Conservation (phyloP, 2,113 vertebrate genomes). For the Grallaria varia region DNA sequence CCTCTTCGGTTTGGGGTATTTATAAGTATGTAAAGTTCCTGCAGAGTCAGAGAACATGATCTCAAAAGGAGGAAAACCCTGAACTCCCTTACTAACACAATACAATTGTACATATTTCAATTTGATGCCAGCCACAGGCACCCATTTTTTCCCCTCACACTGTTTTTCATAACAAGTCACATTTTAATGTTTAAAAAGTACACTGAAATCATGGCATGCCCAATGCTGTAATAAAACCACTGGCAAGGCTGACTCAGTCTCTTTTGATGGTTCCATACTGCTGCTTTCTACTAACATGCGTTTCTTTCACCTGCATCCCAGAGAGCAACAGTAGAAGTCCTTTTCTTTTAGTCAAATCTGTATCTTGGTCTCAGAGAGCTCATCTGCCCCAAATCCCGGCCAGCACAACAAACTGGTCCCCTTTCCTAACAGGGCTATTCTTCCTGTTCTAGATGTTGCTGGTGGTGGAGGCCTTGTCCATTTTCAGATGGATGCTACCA, state of each 20-base stretch:
- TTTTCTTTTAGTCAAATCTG: neutral
- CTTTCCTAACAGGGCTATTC: neutral
- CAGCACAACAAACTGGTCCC: neutral
- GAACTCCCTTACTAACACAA: neutral
- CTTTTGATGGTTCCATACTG: neutral
- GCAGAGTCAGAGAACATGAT: neutral
- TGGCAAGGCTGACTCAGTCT: neutral
- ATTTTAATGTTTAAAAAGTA: neutral
- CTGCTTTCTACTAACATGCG: neutral
- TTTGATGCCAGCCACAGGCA: neutral
- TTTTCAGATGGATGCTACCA: neutral
- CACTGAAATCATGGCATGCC: neutral
- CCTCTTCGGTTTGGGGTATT: fast-evolving
- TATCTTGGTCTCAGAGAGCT: neutral
- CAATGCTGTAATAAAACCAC: neutral
- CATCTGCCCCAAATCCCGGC: neutral
- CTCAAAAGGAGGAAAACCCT: neutral
- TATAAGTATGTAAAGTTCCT: neutral
- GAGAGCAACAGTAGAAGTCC: neutral
- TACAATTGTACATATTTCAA: neutral
- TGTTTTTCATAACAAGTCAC: neutral
- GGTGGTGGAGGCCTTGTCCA: neutral
- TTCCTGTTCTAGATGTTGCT: neutral
- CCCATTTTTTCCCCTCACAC: neutral
- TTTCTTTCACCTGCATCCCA: neutral